phyloP scores from a whole-genome alignment of 1,140 invertebrate species.

The Himalopsyche phryganea region DNA sequence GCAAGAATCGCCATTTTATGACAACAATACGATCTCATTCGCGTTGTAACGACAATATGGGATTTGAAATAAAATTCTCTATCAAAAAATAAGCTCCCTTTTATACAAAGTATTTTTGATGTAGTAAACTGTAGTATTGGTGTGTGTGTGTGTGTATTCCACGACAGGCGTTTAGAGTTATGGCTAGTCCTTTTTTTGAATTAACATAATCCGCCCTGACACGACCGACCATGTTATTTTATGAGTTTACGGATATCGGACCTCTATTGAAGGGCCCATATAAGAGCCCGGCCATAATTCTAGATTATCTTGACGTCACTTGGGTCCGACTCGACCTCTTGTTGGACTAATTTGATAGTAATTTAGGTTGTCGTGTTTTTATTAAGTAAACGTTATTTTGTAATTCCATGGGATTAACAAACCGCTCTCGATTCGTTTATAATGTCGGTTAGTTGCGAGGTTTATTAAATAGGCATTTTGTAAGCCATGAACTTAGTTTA shows the following conservation, averaged over 20 bases:
- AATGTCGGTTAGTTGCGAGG: no score
- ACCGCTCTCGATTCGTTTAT: no score
- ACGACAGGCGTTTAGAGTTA: slow-evolving; percentile 16
- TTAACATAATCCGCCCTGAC: slow-evolving; percentile 29
- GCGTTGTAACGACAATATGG: no score
- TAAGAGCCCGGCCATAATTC: slow-evolving; percentile 22
- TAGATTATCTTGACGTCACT: slow-evolving; percentile 18
- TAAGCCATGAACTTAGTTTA: no score
- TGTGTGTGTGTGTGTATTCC: not conserved
- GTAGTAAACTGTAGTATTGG: not conserved
- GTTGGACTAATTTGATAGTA: slow-evolving; percentile 20
- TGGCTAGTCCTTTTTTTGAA: slow-evolving; percentile 6
- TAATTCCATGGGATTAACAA: not conserved
- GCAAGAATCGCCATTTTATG: no score
- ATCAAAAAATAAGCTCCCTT: no score
- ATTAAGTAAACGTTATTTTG: slow-evolving; percentile 4
- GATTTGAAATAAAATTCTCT: no score
- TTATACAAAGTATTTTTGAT: not conserved
- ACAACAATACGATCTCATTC: no score
- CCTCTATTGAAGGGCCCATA: slow-evolving; percentile 14
- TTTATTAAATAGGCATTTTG: no score
- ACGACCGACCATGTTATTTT: slow-evolving; percentile 31
- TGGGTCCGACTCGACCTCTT: not conserved
- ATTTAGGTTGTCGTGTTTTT: slow-evolving; percentile 18
- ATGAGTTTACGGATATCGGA: slow-evolving; percentile 31